A percentile compares a stretch with the other conserved stretches of the same genome.
phyloP scores from a whole-genome alignment of 1,140 invertebrate species.

The Drosophila gunungcola region DNA sequence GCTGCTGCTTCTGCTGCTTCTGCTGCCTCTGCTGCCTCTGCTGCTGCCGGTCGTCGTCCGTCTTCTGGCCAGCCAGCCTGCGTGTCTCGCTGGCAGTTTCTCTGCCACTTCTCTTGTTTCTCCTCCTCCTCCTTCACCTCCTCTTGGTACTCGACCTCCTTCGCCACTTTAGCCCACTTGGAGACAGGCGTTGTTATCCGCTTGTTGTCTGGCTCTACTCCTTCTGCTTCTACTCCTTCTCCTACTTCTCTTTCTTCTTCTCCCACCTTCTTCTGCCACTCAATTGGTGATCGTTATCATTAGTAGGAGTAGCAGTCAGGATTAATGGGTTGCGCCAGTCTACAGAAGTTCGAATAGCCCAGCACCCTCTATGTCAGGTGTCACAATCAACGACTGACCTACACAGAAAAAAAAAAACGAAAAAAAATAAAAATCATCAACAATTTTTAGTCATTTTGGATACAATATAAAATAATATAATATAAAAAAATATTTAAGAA shows the following conservation, averaged over 20 bases:
- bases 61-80: constrained; percentile 73
- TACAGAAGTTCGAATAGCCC: neutral
- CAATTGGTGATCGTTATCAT: constrained; percentile 47
- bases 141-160: neutral
- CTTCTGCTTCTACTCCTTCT: constrained; percentile 4
- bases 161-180: constrained; percentile 74
- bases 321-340: constrained; percentile 27
- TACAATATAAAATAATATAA: no score
- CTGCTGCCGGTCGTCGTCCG: constrained; percentile 24
- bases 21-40: neutral
- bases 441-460: no score
- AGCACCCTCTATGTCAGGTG: neutral
- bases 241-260: neutral
- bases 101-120: constrained; percentile 18
- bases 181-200: constrained; percentile 67
- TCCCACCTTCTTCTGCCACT: constrained; percentile 28
- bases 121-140: neutral
- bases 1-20: constrained; percentile 12
- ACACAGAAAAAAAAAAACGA: neutral
- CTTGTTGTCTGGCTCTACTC: constrained; percentile 39
- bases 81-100: constrained; percentile 61
- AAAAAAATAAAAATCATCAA: neutral
- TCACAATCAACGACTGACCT: neutral
- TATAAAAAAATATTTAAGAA: no score
- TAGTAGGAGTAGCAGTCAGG: constrained; percentile 36